Conservation (phyloP, 2,888 invertebrate species). For the Leptopilina syphax region DNA sequence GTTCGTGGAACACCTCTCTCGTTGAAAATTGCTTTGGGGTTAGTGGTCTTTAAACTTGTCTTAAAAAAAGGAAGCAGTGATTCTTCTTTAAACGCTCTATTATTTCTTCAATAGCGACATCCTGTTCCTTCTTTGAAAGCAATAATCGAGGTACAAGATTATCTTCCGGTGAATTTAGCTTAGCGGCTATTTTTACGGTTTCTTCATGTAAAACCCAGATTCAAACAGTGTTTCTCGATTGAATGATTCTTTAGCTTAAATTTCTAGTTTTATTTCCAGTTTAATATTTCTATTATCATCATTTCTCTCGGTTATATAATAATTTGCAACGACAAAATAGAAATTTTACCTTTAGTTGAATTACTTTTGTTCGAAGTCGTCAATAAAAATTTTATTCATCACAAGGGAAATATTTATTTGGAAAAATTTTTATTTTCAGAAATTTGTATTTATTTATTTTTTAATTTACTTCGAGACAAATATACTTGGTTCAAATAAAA, state of each 20-base stretch:
- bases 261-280: not conserved
- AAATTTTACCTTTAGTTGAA: too few species aligned
- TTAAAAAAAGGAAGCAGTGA: slow-evolving; percentile 22
- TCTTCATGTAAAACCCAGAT: not conserved
- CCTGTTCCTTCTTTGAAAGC: slow-evolving; percentile 35
- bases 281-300: too few species aligned
- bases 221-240: slow-evolving; percentile 2
- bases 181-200: slow-evolving; percentile 16
- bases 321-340: too few species aligned
- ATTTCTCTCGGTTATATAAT: too few species aligned
- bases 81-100: slow-evolving; percentile 28
- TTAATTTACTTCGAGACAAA: too few species aligned
- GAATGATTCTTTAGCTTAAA: not conserved
- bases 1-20: not conserved
- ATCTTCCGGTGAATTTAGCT: slow-evolving; percentile 37
- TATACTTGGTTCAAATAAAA: too few species aligned
- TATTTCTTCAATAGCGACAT: slow-evolving; percentile 33
- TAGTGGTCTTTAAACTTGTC: not conserved
- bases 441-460: too few species aligned
- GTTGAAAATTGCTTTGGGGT: not conserved
- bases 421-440: too few species aligned
- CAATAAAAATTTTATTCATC: too few species aligned
- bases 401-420: too few species aligned
- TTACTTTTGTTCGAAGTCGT: too few species aligned
- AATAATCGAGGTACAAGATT: slow-evolving; percentile 18